Evolutionary conservation across 2,888 invertebrate species (phyloP), one percentile per base, ranked within the genome.

Genomic region (Pandemis cinnamomeana): DNA sequence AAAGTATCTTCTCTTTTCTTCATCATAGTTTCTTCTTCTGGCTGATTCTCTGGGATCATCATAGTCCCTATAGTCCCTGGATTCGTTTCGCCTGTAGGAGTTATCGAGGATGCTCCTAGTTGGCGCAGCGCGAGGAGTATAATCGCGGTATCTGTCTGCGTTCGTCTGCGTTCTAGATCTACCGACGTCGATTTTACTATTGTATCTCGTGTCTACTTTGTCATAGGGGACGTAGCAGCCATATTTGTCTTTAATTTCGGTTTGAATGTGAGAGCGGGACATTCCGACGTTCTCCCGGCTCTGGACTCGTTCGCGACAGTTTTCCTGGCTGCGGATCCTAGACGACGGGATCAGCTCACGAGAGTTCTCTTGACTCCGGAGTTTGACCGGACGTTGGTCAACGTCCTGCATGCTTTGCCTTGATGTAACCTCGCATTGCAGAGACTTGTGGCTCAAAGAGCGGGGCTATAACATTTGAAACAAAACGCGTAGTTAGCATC

Each of bases 401-500:
- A 77, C 76, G 5, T 88, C 84, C 76, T 83, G 82, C 0, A 81
- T 58, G 7, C 87, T 86, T 7, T 79, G 81, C 66, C 77, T 83
- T 0, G 87, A 72, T 15, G 78, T 41, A 2, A 86, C 90, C 81
- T 92, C 91, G 76, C 92, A 92, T 81, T 93, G 92, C 42, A 93
- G 79, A 2, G 93, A 93, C 80, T 93, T 93, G 79, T 93, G 90
- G 66, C 93, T 93, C 20, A 87, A 88, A n/a, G 87, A 84, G 51
- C 89, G 87, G 13, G 82, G 80, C 93, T 92, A 80, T 64, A 86
- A 87, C 55, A 55, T 55, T 20, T 55, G 3, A 55, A 55, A 55
- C 55, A 8, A 8, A 15, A 53, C n/a, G 5, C 7, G 7, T 53
- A 13, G n/a, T n/a, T n/a, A n/a, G 15, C 7, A 53, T 53, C 53